Evolutionary conservation across 2,888 invertebrate genomes (phyloP).

Genomic region (Melanophora roralis): DNA sequence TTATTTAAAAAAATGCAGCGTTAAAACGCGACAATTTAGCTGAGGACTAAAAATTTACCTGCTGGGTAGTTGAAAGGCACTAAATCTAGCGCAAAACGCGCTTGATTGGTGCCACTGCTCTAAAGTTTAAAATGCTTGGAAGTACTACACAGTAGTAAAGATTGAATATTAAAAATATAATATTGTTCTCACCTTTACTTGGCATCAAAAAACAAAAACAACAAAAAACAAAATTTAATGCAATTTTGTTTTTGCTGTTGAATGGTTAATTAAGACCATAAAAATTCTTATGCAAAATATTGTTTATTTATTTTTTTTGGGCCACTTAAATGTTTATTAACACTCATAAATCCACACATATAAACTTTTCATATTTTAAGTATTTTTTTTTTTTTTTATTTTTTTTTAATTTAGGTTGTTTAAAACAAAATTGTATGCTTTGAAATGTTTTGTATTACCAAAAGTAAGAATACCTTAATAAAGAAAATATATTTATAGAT

Average conservation of each 20-base stretch:
- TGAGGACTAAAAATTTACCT: too few species aligned
- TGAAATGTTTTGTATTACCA: not conserved
- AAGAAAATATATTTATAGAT: not conserved
- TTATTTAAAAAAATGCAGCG: too few species aligned
- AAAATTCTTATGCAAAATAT: constrained; percentile 52
- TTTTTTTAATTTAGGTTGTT: constrained; percentile 5
- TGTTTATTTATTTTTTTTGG: constrained; percentile 31
- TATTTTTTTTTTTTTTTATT: not conserved
- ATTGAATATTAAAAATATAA: too few species aligned
- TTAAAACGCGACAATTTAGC: too few species aligned
- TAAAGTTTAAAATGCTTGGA: too few species aligned
- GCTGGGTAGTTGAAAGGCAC: too few species aligned
- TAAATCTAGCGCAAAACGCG: too few species aligned
- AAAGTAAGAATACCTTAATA: not conserved
- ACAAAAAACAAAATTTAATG: constrained; percentile 23
- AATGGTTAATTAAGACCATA: constrained; percentile 43
- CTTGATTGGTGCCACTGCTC: too few species aligned
- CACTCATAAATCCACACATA: constrained; percentile 47
- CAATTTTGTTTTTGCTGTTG: constrained; percentile 31
- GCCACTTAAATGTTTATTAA: constrained; percentile 49
- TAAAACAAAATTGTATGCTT: not conserved
- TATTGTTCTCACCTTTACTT: too few species aligned
- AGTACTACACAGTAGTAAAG: too few species aligned
- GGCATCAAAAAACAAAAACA: not conserved
- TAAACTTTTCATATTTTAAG: constrained; percentile 12